phyloP scores from a whole-genome alignment of 2,888 invertebrate genomes.

The Ophonus ardosiacus region DNA sequence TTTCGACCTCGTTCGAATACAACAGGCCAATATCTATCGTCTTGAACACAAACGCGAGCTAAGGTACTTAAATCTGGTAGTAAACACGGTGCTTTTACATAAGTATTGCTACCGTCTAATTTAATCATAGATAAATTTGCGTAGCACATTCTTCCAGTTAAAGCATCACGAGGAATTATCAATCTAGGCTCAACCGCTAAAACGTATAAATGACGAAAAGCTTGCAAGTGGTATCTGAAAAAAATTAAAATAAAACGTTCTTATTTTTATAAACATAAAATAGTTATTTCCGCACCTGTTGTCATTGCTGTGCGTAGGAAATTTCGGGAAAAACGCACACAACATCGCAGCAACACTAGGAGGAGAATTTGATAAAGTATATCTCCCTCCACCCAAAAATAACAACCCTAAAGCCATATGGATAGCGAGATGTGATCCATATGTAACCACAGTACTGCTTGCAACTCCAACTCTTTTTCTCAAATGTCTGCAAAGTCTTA shows the following conservation, averaged over 20 bases:
- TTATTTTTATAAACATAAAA: too few relatives aligned
- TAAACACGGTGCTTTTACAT: constrained; percentile 88
- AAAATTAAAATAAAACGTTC: constrained; percentile 14
- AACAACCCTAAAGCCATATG: constrained; percentile 96
- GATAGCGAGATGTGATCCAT: constrained; percentile 96
- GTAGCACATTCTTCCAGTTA: constrained; percentile 88
- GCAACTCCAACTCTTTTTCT: constrained; percentile 87
- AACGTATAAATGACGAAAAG: constrained; percentile 96
- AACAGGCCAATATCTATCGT: constrained; percentile 94
- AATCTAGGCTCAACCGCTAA: constrained; percentile 94
- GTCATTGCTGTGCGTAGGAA: constrained; percentile 96
- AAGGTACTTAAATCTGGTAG: constrained; percentile 88
- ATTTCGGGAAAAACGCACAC: constrained; percentile 97
- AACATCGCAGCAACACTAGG: constrained; percentile 93
- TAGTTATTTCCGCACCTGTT: constrained; percentile 83
- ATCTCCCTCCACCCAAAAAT: constrained; percentile 95
- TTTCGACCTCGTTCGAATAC: constrained; percentile 89
- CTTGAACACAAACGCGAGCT: constrained; percentile 86
- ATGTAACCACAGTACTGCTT: constrained; percentile 85
- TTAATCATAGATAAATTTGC: constrained; percentile 84
- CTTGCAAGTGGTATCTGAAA: constrained; percentile 95
- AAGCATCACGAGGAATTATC: constrained; percentile 91
- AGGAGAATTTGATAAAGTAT: constrained; percentile 88
- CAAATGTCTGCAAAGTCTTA: constrained; percentile 91
- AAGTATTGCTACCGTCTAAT: constrained; percentile 72